Evolutionary conservation across 2,888 invertebrate species (phyloP).

Genomic region (Callinectes sapidus): DNA sequence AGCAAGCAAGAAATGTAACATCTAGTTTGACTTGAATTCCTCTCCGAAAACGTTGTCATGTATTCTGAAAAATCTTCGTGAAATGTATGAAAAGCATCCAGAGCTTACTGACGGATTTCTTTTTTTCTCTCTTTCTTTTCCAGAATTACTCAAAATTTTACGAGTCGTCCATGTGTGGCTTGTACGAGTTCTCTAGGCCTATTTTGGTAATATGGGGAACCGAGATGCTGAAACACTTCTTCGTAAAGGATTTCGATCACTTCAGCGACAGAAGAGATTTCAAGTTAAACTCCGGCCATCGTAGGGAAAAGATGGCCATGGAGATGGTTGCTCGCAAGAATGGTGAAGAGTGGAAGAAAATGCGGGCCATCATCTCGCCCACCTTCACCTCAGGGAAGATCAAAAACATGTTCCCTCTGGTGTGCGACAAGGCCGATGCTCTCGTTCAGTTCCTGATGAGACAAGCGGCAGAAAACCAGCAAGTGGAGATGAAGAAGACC

Average conservation of each 20-base stretch:
- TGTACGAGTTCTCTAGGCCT: slow-evolving; percentile 35
- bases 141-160: neutral
- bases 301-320: neutral
- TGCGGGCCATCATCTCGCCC: slow-evolving; percentile 45
- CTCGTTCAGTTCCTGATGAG: neutral
- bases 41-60: neutral
- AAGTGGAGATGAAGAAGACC: slow-evolving; percentile 13
- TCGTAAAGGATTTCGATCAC: slow-evolving; percentile 57
- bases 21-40: too few species aligned
- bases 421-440: slow-evolving; percentile 32
- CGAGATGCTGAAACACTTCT: slow-evolving; percentile 18
- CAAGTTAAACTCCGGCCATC: neutral
- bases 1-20: too few species aligned
- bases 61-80: neutral
- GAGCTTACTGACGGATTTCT: neutral
- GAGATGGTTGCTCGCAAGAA: slow-evolving; percentile 35
- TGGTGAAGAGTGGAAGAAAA: slow-evolving; percentile 31
- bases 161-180: neutral
- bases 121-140: neutral
- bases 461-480: slow-evolving; percentile 16
- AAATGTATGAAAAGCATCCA: neutral
- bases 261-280: slow-evolving; percentile 35
- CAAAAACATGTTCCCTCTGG: slow-evolving; percentile 48
- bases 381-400: slow-evolving; percentile 45
- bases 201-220: slow-evolving; percentile 21